phyloP scores from a whole-genome alignment of 2,113 vertebrate species.

The Larimichthys polyactis region DNA sequence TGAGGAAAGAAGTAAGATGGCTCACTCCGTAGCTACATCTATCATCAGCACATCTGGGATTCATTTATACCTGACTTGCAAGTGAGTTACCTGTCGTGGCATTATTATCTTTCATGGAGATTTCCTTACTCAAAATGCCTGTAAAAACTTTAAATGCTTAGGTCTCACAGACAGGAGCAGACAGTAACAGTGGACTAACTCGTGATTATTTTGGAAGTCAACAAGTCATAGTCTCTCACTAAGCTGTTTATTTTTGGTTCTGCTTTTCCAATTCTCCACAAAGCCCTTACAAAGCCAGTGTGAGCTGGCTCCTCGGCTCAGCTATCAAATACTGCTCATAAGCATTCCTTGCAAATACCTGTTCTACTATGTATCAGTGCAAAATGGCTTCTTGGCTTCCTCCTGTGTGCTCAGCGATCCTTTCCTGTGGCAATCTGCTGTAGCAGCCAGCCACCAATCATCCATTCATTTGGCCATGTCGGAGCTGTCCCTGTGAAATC shows the following conservation, averaged over 20 bases:
- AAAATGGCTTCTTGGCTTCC: slow-evolving; percentile 38
- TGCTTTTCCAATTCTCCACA: slow-evolving; percentile 59
- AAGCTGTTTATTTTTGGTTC: slow-evolving; percentile 70
- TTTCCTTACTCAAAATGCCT: not conserved
- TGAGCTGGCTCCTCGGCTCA: slow-evolving; percentile 60
- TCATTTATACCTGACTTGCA: too few species aligned
- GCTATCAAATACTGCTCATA: slow-evolving; percentile 35
- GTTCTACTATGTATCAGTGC: slow-evolving; percentile 27
- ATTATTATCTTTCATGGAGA: not conserved
- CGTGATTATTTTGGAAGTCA: slow-evolving; percentile 46
- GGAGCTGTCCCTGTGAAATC: slow-evolving; percentile 24
- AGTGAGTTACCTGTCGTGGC: too few species aligned
- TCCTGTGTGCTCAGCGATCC: slow-evolving; percentile 8
- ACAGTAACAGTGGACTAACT: slow-evolving; percentile 8
- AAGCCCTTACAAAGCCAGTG: slow-evolving; percentile 63
- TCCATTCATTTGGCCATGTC: slow-evolving; percentile 17
- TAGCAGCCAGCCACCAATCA: slow-evolving; percentile 26
- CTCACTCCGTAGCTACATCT: too few species aligned
- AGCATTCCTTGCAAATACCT: slow-evolving; percentile 47
- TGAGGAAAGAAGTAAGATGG: too few species aligned
- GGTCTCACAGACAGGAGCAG: slow-evolving; percentile 4
- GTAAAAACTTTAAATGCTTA: slow-evolving; percentile 5
- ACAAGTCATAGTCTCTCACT: slow-evolving; percentile 46
- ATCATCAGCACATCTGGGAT: too few species aligned
- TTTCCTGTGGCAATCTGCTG: slow-evolving; percentile 29